Evolutionary conservation across 2,113 vertebrate species (phyloP).

Genomic region (Pollimyrus isidori): DNA sequence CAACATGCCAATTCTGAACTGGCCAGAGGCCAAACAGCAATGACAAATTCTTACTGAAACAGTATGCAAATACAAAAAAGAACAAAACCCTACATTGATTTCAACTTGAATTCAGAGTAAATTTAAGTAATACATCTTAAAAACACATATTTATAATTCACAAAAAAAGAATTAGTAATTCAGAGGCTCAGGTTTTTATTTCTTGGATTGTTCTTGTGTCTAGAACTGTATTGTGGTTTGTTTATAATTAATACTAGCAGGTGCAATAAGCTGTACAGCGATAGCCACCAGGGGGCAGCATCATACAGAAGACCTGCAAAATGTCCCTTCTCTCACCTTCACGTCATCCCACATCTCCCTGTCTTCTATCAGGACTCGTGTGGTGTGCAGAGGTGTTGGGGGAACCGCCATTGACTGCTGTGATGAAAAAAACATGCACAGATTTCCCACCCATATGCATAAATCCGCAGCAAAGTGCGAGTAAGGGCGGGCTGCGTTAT

Average conservation of each 20-base stretch:
- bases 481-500: neutral
- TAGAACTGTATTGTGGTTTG: too few relatives aligned
- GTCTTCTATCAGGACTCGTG: slow-evolving; percentile 89
- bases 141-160: neutral
- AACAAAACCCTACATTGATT: too few relatives aligned
- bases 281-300: slow-evolving; percentile 42
- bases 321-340: slow-evolving; percentile 68
- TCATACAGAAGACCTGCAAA: too few relatives aligned
- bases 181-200: too few relatives aligned
- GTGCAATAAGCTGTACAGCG: neutral
- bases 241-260: neutral
- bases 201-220: too few relatives aligned
- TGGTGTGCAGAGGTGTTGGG: slow-evolving; percentile 88
- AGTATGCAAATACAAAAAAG: neutral
- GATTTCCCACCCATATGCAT: slow-evolving; percentile 15
- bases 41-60: neutral
- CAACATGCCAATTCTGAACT: neutral
- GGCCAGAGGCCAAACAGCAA: neutral
- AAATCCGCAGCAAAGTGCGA: neutral
- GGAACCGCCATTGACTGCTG: slow-evolving; percentile 90
- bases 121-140: neutral
- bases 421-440: slow-evolving; percentile 22
- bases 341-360: slow-evolving; percentile 96
- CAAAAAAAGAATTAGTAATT: neutral
- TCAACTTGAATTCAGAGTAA: neutral